These are phyloP conservation scores for Emesis russula DNA, from an alignment of 2,888 invertebrate species.

Conservation along the genomic window DNA sequence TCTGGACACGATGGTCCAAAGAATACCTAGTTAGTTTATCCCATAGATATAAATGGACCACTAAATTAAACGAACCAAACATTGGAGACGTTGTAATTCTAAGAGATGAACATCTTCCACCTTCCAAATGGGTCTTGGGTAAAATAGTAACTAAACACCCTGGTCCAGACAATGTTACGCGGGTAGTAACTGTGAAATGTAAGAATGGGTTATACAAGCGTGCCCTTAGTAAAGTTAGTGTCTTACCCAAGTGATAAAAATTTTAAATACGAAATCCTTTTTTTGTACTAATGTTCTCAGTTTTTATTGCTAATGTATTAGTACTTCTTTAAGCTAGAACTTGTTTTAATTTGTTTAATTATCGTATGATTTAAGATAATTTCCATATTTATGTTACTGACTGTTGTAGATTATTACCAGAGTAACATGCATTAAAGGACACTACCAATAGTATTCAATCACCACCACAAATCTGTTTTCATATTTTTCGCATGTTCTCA, in stretches of 20 bases:
- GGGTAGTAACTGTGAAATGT: constrained; percentile 19
- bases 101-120: constrained; percentile 71
- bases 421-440: no score
- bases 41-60: constrained; percentile 69
- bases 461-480: no score
- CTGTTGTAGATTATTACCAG: no score
- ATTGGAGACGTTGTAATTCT: constrained; percentile 69
- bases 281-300: no score
- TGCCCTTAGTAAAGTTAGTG: constrained; percentile 7
- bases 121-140: constrained; percentile 71
- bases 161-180: constrained; percentile 7
- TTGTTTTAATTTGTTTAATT: no score
- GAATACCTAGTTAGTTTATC: constrained; percentile 48
- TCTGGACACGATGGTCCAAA: constrained; percentile 65
- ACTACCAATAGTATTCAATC: no score
- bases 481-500: no score
- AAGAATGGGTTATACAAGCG: constrained; percentile 2
- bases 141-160: constrained; percentile 59
- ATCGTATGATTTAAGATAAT: no score
- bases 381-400: no score
- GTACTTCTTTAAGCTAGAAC: no score
- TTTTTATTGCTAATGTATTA: no score
- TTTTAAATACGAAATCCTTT: no score
- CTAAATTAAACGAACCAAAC: constrained; percentile 41
- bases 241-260: constrained; percentile 20